Evolutionary conservation across 2,113 vertebrate species (phyloP).

Genomic region (Grantiella picta): DNA sequence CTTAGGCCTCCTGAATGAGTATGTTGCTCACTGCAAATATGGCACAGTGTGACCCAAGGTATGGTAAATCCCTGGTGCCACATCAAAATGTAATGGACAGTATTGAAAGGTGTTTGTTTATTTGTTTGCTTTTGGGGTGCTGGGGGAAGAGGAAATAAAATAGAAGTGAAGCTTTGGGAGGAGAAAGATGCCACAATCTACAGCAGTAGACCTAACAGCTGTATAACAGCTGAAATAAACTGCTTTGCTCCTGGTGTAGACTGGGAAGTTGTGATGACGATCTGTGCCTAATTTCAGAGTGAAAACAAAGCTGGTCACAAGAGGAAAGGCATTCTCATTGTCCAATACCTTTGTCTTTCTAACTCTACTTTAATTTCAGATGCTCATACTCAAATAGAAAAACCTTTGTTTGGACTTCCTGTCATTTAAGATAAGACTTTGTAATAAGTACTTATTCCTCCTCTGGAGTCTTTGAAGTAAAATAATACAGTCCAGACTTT

Average conservation of each 20-base stretch:
- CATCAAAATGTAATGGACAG: neutral
- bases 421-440: neutral
- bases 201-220: neutral
- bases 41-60: neutral
- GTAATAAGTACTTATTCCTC: neutral
- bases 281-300: neutral
- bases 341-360: neutral
- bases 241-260: neutral
- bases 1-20: neutral
- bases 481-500: neutral
- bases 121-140: neutral
- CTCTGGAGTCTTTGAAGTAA: neutral
- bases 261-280: neutral
- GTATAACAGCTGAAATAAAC: neutral
- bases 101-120: neutral
- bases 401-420: conserved; percentile 12
- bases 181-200: neutral
- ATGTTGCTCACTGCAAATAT: neutral
- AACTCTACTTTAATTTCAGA: neutral
- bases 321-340: neutral
- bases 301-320: neutral
- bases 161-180: neutral
- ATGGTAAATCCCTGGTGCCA: neutral
- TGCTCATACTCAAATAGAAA: neutral
- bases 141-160: no score